These are phyloP conservation scores for Lycopodina hypogea DNA, from an alignment of 37 sponge, comb jelly and placozoan species.

Conservation along the genomic window DNA sequence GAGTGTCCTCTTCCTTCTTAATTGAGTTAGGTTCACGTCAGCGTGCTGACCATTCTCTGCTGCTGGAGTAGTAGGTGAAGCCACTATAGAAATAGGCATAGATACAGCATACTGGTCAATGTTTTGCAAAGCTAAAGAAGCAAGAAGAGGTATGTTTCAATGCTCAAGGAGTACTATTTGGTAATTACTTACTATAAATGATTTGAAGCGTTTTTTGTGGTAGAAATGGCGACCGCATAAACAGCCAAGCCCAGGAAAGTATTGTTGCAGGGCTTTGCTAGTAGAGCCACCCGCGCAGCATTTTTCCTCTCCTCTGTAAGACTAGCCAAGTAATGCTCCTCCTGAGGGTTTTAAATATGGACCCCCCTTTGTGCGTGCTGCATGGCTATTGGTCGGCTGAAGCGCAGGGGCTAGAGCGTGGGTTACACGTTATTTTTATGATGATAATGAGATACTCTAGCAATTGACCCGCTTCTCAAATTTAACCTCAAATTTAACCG, in stretches of 20 bases:
- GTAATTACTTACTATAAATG: neutral
- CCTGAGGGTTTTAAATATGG: too few species aligned
- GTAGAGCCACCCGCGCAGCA: too few species aligned
- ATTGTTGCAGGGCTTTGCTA: too few species aligned
- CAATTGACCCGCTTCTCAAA: too few species aligned
- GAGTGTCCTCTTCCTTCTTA: slow-evolving; percentile 67
- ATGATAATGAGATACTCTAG: neutral
- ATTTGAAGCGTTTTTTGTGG: neutral
- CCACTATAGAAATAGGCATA: slow-evolving; percentile 29
- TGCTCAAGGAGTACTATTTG: neutral
- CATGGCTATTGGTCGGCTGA: neutral
- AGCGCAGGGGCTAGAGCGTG: too few species aligned
- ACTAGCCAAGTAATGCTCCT: too few species aligned
- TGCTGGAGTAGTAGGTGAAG: slow-evolving; percentile 32
- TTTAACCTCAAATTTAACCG: too few species aligned
- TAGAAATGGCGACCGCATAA: slow-evolving; percentile 16
- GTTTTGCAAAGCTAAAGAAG: neutral
- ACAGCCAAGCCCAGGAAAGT: neutral
- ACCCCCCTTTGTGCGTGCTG: too few species aligned
- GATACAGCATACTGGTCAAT: neutral
- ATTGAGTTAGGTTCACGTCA: slow-evolving; percentile 27
- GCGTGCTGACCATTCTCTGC: slow-evolving; percentile 38
- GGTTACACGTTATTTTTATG: neutral
- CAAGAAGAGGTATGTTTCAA: neutral
- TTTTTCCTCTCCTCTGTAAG: too few species aligned